These are phyloP conservation scores for Ceryle rudis DNA, from an alignment of 2,797 vertebrate genomes.

Conservation along the genomic window DNA sequence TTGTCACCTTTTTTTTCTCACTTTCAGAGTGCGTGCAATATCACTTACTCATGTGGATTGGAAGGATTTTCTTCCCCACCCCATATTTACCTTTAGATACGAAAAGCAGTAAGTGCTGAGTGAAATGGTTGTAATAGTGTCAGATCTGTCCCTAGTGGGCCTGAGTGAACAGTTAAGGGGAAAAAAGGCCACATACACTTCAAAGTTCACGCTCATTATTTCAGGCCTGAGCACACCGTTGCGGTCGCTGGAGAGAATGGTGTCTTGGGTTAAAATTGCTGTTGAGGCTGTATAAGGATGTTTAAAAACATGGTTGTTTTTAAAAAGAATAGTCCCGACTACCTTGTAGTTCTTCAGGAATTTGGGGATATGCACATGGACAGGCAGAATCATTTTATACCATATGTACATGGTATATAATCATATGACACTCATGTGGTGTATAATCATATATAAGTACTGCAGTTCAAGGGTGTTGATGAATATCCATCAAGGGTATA, in stretches of 20 bases:
- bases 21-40: neutral
- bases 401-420: neutral
- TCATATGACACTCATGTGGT: neutral
- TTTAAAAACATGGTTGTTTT: neutral
- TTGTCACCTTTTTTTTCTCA: neutral
- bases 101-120: neutral
- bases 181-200: neutral
- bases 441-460: neutral
- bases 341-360: neutral
- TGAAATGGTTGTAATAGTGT: constrained; percentile 18
- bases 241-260: neutral
- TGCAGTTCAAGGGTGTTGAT: neutral
- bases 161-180: neutral
- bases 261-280: constrained; percentile 22
- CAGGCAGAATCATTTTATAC: neutral
- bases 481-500: neutral
- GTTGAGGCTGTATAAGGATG: neutral
- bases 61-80: neutral
- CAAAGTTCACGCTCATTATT: constrained; percentile 8
- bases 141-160: constrained; percentile 30
- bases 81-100: neutral
- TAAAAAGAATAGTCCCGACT: neutral
- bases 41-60: neutral
- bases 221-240: neutral
- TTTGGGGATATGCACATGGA: neutral